phyloP scores from a whole-genome alignment of 2,888 invertebrate species.

The Fabriciana adippe region DNA sequence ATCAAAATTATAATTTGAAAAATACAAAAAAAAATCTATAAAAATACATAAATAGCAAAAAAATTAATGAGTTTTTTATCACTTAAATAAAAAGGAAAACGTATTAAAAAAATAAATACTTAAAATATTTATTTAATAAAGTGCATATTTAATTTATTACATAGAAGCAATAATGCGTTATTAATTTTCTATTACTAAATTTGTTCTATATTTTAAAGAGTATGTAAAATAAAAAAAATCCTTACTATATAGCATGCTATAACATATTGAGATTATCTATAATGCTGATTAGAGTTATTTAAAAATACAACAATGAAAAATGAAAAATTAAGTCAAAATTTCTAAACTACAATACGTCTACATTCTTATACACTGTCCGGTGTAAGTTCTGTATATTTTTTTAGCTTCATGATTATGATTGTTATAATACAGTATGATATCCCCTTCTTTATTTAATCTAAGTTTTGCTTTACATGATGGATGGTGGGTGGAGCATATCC shows the following conservation, averaged over 20 bases:
- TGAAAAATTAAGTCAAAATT: neutral
- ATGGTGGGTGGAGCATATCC: constrained; percentile 54
- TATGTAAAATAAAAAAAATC: constrained; percentile 10
- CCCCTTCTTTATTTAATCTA: constrained; percentile 43
- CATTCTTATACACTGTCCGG: constrained; percentile 29
- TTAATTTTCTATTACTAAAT: constrained; percentile 9
- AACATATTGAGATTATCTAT: constrained; percentile 19
- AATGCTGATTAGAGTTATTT: neutral
- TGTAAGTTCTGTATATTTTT: constrained; percentile 38
- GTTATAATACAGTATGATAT: constrained; percentile 41
- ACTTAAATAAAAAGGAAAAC: too few relatives aligned
- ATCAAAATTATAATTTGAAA: too few relatives aligned
- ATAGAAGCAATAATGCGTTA: constrained; percentile 10
- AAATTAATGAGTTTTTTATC: too few relatives aligned
- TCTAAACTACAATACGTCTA: constrained; percentile 8
- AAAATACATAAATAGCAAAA: too few relatives aligned
- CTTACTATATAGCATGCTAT: constrained; percentile 13
- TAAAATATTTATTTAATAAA: constrained; percentile 21
- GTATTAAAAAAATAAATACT: constrained; percentile 8
- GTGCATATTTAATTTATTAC: constrained; percentile 18
- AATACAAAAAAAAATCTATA: too few relatives aligned
- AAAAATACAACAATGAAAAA: constrained; percentile 11
- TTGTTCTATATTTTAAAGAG: constrained; percentile 17
- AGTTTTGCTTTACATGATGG: constrained; percentile 48
- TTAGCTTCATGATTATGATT: constrained; percentile 48